These are phyloP conservation scores for Thysanoteuthis rhombus DNA, from an alignment of 2,888 invertebrate genomes.

Conservation along the genomic window DNA sequence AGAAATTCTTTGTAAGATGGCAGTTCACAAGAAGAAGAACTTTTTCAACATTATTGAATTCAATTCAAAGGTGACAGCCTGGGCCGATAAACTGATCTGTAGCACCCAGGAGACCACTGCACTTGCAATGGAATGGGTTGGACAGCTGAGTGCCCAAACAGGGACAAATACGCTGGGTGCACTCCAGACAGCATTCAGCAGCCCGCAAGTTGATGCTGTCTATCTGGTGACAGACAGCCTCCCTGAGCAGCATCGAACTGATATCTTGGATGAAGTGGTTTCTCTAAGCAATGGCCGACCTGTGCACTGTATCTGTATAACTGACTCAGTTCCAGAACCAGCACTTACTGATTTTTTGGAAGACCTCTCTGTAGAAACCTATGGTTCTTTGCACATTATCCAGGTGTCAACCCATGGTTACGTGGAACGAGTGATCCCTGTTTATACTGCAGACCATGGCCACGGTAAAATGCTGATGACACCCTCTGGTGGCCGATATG, in stretches of 20 bases:
- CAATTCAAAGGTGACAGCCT: slow-evolving; percentile 65
- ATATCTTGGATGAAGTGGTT: slow-evolving; percentile 62
- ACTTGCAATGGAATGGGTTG: slow-evolving; percentile 64
- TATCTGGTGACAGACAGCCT: slow-evolving; percentile 66
- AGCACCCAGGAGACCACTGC: slow-evolving; percentile 65
- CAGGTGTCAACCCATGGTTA: slow-evolving; percentile 60
- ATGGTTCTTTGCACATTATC: slow-evolving; percentile 64
- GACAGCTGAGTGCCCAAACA: slow-evolving; percentile 61
- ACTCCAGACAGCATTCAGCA: slow-evolving; percentile 60
- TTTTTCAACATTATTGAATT: slow-evolving; percentile 66
- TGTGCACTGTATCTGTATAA: slow-evolving; percentile 64
- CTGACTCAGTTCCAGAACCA: slow-evolving; percentile 53
- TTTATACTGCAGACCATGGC: slow-evolving; percentile 59
- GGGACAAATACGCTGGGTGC: slow-evolving; percentile 67
- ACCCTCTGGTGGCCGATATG: slow-evolving; percentile 53
- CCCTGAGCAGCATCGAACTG: slow-evolving; percentile 63
- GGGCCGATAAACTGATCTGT: slow-evolving; percentile 66
- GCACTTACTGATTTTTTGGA: slow-evolving; percentile 62
- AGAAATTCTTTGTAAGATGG: slow-evolving; percentile 58
- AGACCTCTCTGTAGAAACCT: slow-evolving; percentile 64
- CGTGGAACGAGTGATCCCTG: slow-evolving; percentile 62
- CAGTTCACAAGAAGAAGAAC: slow-evolving; percentile 48
- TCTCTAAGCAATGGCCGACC: slow-evolving; percentile 55
- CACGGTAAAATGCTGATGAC: slow-evolving; percentile 57
- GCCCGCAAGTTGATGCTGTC: slow-evolving; percentile 61